Evolutionary conservation across 2,888 invertebrate species (phyloP), one percentile per base, ranked within the genome.

Genomic region (Nemoura dubitans): DNA sequence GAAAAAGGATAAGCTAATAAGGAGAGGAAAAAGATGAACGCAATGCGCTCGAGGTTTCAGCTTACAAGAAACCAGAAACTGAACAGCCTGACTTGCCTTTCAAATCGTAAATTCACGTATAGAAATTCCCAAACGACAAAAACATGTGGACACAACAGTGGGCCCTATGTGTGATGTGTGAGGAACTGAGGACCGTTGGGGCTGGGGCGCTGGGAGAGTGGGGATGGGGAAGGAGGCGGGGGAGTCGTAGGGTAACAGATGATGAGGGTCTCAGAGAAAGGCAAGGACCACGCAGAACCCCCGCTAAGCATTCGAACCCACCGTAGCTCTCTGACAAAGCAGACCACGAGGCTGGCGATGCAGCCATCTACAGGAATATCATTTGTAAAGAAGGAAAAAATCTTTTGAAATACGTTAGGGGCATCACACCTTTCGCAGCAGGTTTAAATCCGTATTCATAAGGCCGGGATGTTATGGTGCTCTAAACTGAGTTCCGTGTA

Each of bases 391-490:
- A 82, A 76, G 43, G 30, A 21, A 84, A 59, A 30, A 87, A 87
- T 87, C 87, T 87, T 87, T 87, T 85, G 87, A 87, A 86, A 81
- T 78, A 83, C 84, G 78, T 87, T 84, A 36, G 84, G 76, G 84
- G 86, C 36, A 83, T 86, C 86, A 80, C 86, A 86, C 86, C 86
- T 85, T 28, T 30, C 86, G 76, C 86, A 86, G 86, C 86, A 76
- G 84, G 76, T 84, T 84, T 84, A 28, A 84, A 84, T 76, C 76
- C 84, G 43, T 84, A 84, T 84, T 84, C 84, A 76, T 84, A 76
- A 43, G 42, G 43, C 25, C 25, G 83, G 42, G 28, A 81, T 29
- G 29, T 5, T 5, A 26, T 78, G 26, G 78, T 30, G 59, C 21
- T 21, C 59, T 59, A 59, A 21, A 59, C 59, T 59, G 16, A 1